Conservation (phyloP, 2,888 invertebrate genomes). For the Polietes domitor region DNA sequence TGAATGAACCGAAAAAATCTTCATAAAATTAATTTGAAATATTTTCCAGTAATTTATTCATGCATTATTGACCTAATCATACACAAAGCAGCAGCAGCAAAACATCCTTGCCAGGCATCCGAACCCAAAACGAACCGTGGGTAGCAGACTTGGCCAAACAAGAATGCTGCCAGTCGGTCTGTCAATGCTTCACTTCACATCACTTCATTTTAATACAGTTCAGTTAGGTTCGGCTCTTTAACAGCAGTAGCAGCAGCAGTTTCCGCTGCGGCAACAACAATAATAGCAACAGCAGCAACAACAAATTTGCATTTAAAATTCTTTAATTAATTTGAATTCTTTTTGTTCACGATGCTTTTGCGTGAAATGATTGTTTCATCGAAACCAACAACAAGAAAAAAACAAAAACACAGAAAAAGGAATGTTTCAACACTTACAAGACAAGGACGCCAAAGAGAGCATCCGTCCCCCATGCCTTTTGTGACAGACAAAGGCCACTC, state of each 20-base stretch:
- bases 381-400: constrained; percentile 13
- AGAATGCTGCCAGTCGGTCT: constrained; percentile 13
- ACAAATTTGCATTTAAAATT: constrained; percentile 55
- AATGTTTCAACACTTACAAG: constrained; percentile 5
- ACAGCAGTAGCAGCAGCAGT: not conserved
- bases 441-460: not conserved
- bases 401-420: not conserved
- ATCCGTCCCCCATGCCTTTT: not conserved
- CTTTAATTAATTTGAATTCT: constrained; percentile 58
- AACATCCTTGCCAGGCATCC: not conserved
- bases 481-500: not conserved
- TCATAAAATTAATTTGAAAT: constrained; percentile 41
- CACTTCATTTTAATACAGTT: too few relatives aligned
- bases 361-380: constrained; percentile 24
- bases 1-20: not conserved
- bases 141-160: not conserved
- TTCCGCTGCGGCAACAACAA: not conserved
- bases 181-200: not conserved
- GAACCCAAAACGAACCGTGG: not conserved
- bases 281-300: not conserved
- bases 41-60: constrained; percentile 53
- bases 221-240: not conserved
- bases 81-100: not conserved
- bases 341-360: constrained; percentile 4
- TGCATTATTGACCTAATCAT: constrained; percentile 47